phyloP scores from a whole-genome alignment of 2,797 vertebrate genomes.

The Antrozous pallidus region DNA sequence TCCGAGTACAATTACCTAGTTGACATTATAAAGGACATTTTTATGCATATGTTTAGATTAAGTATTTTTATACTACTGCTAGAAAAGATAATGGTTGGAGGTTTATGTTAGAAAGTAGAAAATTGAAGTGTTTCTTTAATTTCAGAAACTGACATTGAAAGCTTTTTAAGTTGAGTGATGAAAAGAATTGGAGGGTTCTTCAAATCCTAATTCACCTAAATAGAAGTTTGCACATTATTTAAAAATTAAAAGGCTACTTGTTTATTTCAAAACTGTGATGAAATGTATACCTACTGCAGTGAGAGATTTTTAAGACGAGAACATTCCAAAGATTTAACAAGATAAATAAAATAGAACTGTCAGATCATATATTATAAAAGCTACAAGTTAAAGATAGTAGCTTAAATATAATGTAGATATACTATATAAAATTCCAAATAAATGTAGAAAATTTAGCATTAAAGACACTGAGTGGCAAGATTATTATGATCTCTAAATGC shows the following conservation, averaged over 20 bases:
- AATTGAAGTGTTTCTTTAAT: not conserved
- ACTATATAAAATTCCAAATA: not conserved
- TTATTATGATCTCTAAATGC: too few species aligned
- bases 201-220: not conserved
- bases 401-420: not conserved
- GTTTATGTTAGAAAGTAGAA: conserved; percentile 18
- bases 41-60: not conserved
- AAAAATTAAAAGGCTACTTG: not conserved
- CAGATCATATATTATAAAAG: not conserved
- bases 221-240: not conserved
- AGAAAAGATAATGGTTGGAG: not conserved
- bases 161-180: not conserved
- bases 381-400: not conserved
- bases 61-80: not conserved
- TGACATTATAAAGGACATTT: not conserved
- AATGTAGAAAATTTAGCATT: not conserved
- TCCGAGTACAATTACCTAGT: not conserved
- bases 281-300: not conserved
- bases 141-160: not conserved
- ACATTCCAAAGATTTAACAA: not conserved
- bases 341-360: not conserved
- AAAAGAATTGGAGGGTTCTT: not conserved
- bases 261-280: not conserved
- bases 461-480: not conserved
- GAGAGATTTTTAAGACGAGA: not conserved